phyloP scores from a whole-genome alignment of 2,113 vertebrate species.

The Brachyistius frenatus region DNA sequence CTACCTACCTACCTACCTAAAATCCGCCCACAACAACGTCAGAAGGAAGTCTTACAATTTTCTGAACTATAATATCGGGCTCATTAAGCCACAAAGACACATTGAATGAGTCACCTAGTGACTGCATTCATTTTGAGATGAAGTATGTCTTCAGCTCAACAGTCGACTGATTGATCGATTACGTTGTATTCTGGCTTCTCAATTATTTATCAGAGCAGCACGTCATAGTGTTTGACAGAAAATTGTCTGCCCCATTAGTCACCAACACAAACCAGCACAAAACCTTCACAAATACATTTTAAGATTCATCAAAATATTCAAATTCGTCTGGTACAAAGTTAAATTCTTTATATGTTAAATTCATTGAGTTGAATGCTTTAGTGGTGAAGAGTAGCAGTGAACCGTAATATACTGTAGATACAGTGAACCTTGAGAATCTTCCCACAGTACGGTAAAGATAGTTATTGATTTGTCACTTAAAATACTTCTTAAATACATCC shows the following conservation, averaged over 20 bases:
- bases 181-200: not conserved
- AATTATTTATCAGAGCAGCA: not conserved
- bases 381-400: too few relatives aligned
- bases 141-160: constrained; percentile 6
- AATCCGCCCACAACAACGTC: too few relatives aligned
- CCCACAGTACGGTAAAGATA: too few relatives aligned
- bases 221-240: not conserved
- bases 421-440: too few relatives aligned
- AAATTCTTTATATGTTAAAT: not conserved
- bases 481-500: not conserved
- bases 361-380: too few relatives aligned
- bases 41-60: not conserved
- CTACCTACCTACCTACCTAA: too few relatives aligned
- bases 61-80: not conserved
- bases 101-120: not conserved
- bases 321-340: not conserved
- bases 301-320: not conserved
- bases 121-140: not conserved
- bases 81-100: not conserved
- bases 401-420: too few relatives aligned
- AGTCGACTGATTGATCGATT: not conserved
- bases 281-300: not conserved
- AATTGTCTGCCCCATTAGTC: too few relatives aligned
- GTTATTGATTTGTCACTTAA: not conserved
- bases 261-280: too few relatives aligned